These are phyloP conservation scores for Lepus europaeus DNA, from an alignment of 2,113 vertebrate species.

Conservation along the genomic window DNA sequence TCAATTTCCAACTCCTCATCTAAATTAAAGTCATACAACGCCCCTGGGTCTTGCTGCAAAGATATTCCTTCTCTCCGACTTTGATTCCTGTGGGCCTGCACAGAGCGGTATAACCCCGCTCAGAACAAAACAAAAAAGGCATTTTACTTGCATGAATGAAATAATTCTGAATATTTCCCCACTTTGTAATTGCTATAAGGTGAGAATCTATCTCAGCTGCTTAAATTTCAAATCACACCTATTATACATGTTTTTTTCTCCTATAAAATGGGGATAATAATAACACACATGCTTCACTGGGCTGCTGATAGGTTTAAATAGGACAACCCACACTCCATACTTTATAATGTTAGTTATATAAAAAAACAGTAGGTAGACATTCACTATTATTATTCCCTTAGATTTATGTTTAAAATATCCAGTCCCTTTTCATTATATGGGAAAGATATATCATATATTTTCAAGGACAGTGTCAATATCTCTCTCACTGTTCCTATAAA, in stretches of 20 bases:
- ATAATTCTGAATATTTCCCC: conserved; percentile 46
- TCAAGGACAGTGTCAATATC: conserved; percentile 31
- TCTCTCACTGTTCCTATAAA: conserved; percentile 20
- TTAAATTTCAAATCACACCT: conserved; percentile 39
- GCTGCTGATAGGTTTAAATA: conserved; percentile 40
- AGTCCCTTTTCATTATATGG: conserved; percentile 34
- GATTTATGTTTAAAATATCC: not conserved
- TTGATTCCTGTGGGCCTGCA: conserved; percentile 97
- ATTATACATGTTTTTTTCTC: not conserved
- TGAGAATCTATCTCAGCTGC: conserved; percentile 17
- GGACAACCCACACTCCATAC: conserved; percentile 23
- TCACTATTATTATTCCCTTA: not conserved
- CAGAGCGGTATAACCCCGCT: conserved; percentile 98
- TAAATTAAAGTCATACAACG: conserved; percentile 97
- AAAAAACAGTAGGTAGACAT: not conserved
- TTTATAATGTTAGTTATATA: conserved; percentile 37
- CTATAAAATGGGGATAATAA: conserved; percentile 36
- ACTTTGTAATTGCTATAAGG: conserved; percentile 67
- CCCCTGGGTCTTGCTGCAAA: conserved; percentile 94
- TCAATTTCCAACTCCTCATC: conserved; percentile 98
- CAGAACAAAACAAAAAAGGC: conserved; percentile 76
- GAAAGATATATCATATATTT: conserved; percentile 3
- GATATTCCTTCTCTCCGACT: conserved; percentile 93
- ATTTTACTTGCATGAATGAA: conserved; percentile 82
- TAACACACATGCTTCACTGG: not conserved